Percentiles rank a stretch among this genome's conserved stretches.
Conservation (phyloP, 2,888 invertebrate species). For the Philhelius pedissequus region DNA sequence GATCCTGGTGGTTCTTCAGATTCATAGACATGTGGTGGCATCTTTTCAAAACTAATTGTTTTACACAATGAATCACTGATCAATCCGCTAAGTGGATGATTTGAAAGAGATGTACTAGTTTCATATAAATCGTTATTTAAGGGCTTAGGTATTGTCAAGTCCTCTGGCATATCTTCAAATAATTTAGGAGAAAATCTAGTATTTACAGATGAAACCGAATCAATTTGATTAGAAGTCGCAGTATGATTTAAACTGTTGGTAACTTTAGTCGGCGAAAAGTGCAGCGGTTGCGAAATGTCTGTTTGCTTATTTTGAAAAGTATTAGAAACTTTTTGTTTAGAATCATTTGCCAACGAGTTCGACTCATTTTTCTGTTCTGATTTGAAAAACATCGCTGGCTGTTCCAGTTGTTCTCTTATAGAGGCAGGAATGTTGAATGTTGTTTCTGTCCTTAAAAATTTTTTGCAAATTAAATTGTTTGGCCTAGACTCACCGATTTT, state of each 20-base stretch:
- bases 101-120: background rate
- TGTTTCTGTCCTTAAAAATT: background rate
- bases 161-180: conserved; percentile 22
- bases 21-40: no score
- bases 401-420: conserved; percentile 1
- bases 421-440: conserved; percentile 5
- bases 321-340: background rate
- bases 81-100: background rate
- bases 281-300: background rate
- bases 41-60: background rate
- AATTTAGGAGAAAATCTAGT: background rate
- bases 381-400: conserved; percentile 11
- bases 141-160: conserved; percentile 15
- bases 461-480: background rate
- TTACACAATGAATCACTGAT: background rate
- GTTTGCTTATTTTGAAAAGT: background rate
- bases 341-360: background rate
- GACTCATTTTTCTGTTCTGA: background rate
- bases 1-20: background rate
- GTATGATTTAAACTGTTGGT: background rate
- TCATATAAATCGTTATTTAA: background rate
- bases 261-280: background rate
- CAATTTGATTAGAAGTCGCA: background rate
- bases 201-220: background rate
- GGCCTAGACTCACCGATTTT: background rate